Conservation (phyloP, 2,113 vertebrate genomes). For the Odobenus rosmarus region DNA sequence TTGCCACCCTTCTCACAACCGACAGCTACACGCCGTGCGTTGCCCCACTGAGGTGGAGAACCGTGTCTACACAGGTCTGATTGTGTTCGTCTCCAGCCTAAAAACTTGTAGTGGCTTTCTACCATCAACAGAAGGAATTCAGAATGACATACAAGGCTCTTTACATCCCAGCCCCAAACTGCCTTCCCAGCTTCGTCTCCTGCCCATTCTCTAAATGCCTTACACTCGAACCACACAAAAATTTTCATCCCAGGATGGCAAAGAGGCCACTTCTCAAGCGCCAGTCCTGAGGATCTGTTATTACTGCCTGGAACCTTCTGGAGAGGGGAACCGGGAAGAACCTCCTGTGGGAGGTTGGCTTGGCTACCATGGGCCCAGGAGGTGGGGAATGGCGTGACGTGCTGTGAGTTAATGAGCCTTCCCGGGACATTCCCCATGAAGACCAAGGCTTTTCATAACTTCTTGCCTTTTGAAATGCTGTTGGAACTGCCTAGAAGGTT, state of each 20-base stretch:
- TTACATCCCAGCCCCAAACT: neutral
- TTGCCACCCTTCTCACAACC: neutral
- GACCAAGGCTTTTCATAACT: neutral
- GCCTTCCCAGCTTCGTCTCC: neutral
- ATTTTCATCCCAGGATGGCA: neutral
- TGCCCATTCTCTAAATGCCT: neutral
- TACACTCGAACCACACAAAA: neutral
- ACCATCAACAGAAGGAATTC: neutral
- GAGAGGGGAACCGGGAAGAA: neutral
- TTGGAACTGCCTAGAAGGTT: neutral
- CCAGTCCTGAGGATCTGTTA: neutral
- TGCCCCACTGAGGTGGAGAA: fast-evolving
- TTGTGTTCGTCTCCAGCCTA: neutral
- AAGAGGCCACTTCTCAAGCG: neutral
- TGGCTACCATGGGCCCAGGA: neutral
- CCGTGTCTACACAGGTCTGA: neutral
- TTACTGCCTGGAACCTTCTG: neutral
- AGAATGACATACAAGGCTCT: neutral
- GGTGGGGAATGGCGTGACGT: fast-evolving
- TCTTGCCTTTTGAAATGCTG: neutral
- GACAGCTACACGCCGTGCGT: fast-evolving
- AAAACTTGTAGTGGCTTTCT: neutral
- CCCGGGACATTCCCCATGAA: neutral
- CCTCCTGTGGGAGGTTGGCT: neutral
- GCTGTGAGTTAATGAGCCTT: neutral